These are phyloP conservation scores for Drosophila rufa DNA, from an alignment of 1,140 invertebrate genomes.

Conservation along the genomic window DNA sequence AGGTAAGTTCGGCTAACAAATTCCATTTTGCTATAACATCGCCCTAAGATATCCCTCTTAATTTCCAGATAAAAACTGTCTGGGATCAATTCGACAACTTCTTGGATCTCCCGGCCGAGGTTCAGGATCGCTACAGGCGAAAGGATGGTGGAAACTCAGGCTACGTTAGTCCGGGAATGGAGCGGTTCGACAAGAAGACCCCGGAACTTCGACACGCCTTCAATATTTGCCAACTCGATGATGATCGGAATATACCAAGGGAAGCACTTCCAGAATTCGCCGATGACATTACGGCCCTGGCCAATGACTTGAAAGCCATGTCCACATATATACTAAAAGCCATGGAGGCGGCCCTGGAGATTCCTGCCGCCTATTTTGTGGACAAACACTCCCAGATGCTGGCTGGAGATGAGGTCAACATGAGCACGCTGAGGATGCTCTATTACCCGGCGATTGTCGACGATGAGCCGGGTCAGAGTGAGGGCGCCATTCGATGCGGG, in stretches of 20 bases:
- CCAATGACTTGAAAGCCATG: conserved; percentile 88
- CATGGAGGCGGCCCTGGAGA: conserved; percentile 86
- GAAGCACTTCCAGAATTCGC: conserved; percentile 88
- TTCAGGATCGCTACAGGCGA: conserved; percentile 87
- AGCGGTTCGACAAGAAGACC: conserved; percentile 87
- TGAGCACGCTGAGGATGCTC: conserved; percentile 88
- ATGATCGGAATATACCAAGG: conserved; percentile 87
- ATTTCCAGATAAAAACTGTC: conserved; percentile 86
- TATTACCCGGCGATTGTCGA: conserved; percentile 89
- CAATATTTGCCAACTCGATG: conserved; percentile 88
- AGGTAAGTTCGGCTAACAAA: conserved; percentile 85
- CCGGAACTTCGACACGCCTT: conserved; percentile 89
- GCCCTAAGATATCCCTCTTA: fast-evolving
- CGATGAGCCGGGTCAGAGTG: conserved; percentile 85
- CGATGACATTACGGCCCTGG: conserved; percentile 87
- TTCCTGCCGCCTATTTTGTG: conserved; percentile 85
- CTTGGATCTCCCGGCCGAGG: conserved; percentile 88
- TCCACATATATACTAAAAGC: conserved; percentile 88
- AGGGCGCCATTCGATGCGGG: conserved; percentile 88
- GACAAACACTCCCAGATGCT: conserved; percentile 88
- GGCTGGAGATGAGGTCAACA: conserved; percentile 86
- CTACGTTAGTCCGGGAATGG: conserved; percentile 87
- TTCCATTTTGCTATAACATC: conserved; percentile 36
- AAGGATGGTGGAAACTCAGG: conserved; percentile 87
- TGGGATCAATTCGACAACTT: conserved; percentile 89